Conservation (phyloP, 1,140 invertebrate genomes). For the Coenobita brevimanus region DNA sequence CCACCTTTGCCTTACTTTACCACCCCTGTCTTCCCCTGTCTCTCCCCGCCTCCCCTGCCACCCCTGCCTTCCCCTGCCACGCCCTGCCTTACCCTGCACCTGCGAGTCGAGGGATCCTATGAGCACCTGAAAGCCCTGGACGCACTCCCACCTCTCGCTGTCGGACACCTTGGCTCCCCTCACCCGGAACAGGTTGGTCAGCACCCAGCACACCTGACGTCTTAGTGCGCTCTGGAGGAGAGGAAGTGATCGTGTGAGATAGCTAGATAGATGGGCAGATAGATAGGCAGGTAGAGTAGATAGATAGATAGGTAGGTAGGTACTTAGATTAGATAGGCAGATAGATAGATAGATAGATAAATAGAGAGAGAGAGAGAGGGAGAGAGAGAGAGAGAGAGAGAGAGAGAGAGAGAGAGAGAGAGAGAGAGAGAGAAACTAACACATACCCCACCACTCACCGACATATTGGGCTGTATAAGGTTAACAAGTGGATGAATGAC, state of each 20-base stretch:
- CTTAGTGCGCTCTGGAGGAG: slow-evolving; percentile 1
- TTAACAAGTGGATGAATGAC: slow-evolving; percentile 81
- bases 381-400: not conserved
- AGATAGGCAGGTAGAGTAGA: not conserved
- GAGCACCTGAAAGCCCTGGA: slow-evolving; percentile 87
- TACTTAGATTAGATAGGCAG: not conserved
- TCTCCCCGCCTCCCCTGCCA: too few relatives aligned
- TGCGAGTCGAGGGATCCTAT: slow-evolving; percentile 84
- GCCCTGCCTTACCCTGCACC: slow-evolving; percentile 77
- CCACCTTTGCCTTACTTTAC: too few relatives aligned
- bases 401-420: slow-evolving; percentile 8
- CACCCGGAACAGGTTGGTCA: slow-evolving; percentile 93
- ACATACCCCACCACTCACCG: slow-evolving; percentile 24
- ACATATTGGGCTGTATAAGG: slow-evolving; percentile 75
- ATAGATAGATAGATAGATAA: not conserved
- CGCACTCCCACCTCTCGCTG: slow-evolving; percentile 83
- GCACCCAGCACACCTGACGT: slow-evolving; percentile 87
- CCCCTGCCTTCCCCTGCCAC: too few relatives aligned
- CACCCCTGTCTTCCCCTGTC: not conserved
- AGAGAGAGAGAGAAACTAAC: not conserved
- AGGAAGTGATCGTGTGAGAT: not conserved
- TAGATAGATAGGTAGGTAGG: not conserved
- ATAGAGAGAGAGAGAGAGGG: not conserved
- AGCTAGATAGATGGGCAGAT: slow-evolving; percentile 75
- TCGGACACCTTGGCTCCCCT: slow-evolving; percentile 89